Conservation (phyloP, 2,113 vertebrate genomes). For the Turdus rufiventris region DNA sequence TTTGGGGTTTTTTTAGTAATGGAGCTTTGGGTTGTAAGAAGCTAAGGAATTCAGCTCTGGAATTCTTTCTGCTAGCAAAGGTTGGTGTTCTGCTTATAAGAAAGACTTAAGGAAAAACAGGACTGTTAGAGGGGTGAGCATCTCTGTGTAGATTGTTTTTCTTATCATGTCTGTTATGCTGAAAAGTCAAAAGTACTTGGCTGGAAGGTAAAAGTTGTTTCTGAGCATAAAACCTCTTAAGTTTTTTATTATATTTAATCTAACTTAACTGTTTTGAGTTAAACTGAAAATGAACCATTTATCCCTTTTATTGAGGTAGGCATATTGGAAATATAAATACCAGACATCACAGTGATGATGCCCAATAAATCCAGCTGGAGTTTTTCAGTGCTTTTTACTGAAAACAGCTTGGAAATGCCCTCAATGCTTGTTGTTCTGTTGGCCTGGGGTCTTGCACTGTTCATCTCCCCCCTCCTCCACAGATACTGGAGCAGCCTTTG, state of each 20-base stretch:
- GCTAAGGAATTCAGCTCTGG: background rate
- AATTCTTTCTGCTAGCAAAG: background rate
- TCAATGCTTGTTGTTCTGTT: background rate
- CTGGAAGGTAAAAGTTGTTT: background rate
- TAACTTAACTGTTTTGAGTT: background rate
- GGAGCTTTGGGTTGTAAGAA: background rate
- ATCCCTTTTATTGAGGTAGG: background rate
- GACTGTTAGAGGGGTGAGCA: background rate
- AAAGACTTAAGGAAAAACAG: background rate
- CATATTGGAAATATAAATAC: background rate
- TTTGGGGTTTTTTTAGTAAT: background rate
- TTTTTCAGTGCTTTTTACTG: background rate
- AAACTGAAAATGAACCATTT: background rate
- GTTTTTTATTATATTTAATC: background rate
- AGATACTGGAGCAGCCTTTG: background rate
- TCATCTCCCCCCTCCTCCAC: background rate
- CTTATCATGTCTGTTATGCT: background rate
- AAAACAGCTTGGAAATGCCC: background rate
- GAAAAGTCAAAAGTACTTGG: background rate
- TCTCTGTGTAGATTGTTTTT: background rate
- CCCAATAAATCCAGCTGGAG: background rate
- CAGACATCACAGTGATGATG: background rate
- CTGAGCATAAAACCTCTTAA: background rate
- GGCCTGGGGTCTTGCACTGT: background rate
- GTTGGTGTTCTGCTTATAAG: background rate